These are phyloP conservation scores for Ceuthmochares aereus DNA, from an alignment of 2,113 vertebrate genomes.

Conservation along the genomic window DNA sequence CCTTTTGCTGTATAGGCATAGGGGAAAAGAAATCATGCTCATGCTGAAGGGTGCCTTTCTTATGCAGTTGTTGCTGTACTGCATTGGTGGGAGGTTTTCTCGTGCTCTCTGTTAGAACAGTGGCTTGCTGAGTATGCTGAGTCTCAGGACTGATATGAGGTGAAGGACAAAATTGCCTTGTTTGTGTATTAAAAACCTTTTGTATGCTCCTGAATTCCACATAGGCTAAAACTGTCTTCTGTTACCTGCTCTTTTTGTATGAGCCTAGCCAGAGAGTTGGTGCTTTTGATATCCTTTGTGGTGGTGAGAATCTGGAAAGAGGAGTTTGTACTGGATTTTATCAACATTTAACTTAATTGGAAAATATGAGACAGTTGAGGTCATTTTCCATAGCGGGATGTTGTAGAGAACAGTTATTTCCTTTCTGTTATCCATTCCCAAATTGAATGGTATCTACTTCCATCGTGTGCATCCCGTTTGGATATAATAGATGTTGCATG, in stretches of 20 bases:
- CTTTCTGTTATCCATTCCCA: not conserved
- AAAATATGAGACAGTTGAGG: constrained; percentile 10
- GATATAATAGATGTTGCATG: not conserved
- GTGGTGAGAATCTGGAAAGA: not conserved
- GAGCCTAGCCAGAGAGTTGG: not conserved
- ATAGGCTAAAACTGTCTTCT: not conserved
- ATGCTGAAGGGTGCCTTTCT: not conserved
- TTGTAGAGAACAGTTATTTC: not conserved
- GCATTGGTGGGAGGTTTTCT: not conserved
- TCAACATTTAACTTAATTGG: not conserved
- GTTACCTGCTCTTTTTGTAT: not conserved
- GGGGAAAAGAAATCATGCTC: not conserved
- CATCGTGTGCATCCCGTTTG: not conserved
- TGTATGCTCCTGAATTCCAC: not conserved
- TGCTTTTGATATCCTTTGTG: not conserved
- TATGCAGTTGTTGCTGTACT: not conserved
- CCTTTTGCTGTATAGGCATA: not conserved
- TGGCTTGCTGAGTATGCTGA: not conserved
- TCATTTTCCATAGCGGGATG: constrained; percentile 9
- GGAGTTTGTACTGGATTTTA: not conserved
- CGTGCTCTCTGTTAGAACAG: not conserved
- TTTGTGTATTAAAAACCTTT: not conserved
- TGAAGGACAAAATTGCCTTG: not conserved
- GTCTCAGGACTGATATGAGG: not conserved
- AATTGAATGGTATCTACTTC: not conserved